Base-by-base conservation (phyloP, 2,113 vertebrate species). In the Hypomesus transpacificus region DNA sequence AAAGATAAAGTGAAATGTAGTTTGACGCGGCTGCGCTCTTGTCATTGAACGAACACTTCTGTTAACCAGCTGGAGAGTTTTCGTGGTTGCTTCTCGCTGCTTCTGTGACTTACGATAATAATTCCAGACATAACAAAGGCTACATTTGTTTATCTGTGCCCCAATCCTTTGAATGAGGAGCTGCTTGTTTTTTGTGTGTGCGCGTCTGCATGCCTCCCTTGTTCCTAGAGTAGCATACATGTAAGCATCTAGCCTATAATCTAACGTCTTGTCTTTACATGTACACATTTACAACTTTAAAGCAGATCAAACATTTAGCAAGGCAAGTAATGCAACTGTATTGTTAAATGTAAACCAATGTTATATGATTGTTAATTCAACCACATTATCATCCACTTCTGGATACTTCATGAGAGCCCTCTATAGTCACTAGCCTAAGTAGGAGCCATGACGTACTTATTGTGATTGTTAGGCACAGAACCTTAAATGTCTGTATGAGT, bases 1-100 rank as follows among this genome's bases (percentile, higher is more conserved):
- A 63, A 63, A 68, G 68, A 52, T 46, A 65, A 67, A 67, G 50
- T 71, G 21, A 61, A 24, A 75, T 74, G 53, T 17, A 59, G 16
- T 22, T 54, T 68, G 69, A 64, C n/a, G 26, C 17, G 63, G 26
- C 63, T 54, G 22, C 39, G 51, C 18, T 50, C 65, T 58, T 53
- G 17, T 14, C 21, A 34, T 11, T 28, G 46, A 59, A 11, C 17
- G 31, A 51, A 39, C 54, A 39, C 66, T 63, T 56, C 59, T 56
- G 39, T 63, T 69, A 75, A 61, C 59, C 28, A 64, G 22, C 52
- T 21, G 70, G 24, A 34, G 39, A 53, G 59, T 28, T 17, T 54
- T n/a, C 14, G 64, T 46, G 31, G 63, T 24, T 59, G 68, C 71
- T 59, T 66, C 65, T 59, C 58, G 60, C 66, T 63, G 59, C 71